A percentile compares a stretch with the other conserved stretches of the same genome.
phyloP scores from a whole-genome alignment of 2,797 vertebrate species.

The Ptychadena robeensis region DNA sequence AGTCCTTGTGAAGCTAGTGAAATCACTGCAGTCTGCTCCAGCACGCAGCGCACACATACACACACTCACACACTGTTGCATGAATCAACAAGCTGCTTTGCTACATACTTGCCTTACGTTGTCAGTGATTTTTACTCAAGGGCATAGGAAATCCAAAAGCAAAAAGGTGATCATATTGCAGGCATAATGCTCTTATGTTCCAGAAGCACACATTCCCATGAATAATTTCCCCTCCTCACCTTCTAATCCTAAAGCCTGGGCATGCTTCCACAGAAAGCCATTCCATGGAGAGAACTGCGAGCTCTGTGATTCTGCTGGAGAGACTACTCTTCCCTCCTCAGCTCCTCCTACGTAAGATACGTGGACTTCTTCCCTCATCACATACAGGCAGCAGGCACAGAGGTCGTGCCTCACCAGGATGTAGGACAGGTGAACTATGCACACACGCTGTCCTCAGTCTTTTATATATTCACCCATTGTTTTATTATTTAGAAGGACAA shows the following conservation, averaged over 20 bases:
- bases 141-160: constrained; percentile 48
- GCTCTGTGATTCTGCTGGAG: constrained; percentile 39
- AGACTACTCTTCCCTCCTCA: constrained; percentile 56
- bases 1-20: neutral
- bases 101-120: constrained; percentile 68
- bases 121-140: constrained; percentile 42
- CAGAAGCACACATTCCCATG: constrained; percentile 12
- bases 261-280: constrained; percentile 41
- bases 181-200: constrained; percentile 10
- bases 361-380: constrained; percentile 61
- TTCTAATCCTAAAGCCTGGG: constrained; percentile 1
- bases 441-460: neutral
- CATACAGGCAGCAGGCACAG: constrained; percentile 38
- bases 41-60: neutral
- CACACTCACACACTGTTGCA: constrained; percentile 32
- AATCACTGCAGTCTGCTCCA: constrained; percentile 18
- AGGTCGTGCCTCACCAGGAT: constrained; percentile 45
- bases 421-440: constrained; percentile 25
- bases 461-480: too few species aligned
- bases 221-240: constrained; percentile 29
- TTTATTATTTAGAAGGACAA: too few species aligned
- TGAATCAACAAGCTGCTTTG: constrained; percentile 55
- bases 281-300: constrained; percentile 31
- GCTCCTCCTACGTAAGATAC: constrained; percentile 63
- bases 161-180: constrained; percentile 13